phyloP scores from a whole-genome alignment of 2,113 vertebrate genomes.

The Alouatta palliata region DNA sequence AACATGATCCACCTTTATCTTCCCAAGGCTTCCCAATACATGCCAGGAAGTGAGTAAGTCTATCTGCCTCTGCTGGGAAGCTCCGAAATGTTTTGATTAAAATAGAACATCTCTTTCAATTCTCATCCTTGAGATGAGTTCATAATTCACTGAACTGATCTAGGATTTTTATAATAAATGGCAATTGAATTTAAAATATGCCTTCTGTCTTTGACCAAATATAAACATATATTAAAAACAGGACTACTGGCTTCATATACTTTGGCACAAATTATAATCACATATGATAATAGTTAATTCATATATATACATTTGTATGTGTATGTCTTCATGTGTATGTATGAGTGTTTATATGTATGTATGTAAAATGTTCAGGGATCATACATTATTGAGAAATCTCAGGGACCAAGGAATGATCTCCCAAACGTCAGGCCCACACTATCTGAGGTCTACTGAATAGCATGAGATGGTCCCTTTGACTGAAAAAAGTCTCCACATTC shows the following conservation, averaged over 20 bases:
- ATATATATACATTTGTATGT: neutral
- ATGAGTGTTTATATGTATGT: neutral
- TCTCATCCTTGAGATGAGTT: constrained; percentile 34
- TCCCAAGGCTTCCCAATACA: neutral
- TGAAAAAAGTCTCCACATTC: neutral
- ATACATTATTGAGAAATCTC: neutral
- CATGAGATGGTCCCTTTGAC: neutral
- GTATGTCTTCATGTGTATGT: neutral
- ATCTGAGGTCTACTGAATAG: neutral
- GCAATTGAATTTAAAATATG: constrained; percentile 48
- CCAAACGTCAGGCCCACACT: neutral
- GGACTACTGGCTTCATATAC: neutral
- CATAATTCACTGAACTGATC: constrained; percentile 36
- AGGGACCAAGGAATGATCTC: neutral
- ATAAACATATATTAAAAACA: constrained; percentile 35
- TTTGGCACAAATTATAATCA: constrained; percentile 33
- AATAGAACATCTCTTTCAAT: constrained; percentile 60
- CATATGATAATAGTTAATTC: neutral
- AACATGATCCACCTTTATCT: constrained; percentile 34
- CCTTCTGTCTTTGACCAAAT: constrained; percentile 44
- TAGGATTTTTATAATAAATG: constrained; percentile 56
- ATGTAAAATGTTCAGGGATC: neutral
- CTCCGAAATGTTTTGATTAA: constrained; percentile 62
- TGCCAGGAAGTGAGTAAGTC: constrained; percentile 42
- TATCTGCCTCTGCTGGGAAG: constrained; percentile 34